Evolutionary conservation across 2,797 vertebrate species (phyloP).

Genomic region (Nasua narica): DNA sequence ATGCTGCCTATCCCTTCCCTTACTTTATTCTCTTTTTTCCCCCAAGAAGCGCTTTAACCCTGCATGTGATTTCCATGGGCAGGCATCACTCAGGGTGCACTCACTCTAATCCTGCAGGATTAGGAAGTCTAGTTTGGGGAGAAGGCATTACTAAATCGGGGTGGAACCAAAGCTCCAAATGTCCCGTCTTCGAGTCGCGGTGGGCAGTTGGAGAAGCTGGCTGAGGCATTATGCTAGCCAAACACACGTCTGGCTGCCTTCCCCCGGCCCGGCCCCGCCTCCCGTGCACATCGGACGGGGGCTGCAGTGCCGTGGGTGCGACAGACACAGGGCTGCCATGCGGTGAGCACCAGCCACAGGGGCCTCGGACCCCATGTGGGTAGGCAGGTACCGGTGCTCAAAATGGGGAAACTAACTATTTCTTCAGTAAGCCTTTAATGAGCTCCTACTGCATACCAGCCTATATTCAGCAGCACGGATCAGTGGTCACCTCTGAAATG

Average conservation of each 20-base stretch:
- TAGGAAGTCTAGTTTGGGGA: neutral
- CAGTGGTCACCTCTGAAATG: neutral
- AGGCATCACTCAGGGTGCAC: neutral
- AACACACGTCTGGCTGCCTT: conserved; percentile 14
- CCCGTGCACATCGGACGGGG: too few species aligned
- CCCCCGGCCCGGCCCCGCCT: neutral
- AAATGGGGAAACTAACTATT: neutral
- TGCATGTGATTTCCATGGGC: neutral
- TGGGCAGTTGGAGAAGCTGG: neutral
- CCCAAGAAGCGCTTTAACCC: neutral
- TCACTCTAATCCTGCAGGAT: neutral
- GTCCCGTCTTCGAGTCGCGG: neutral
- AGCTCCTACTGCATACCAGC: neutral
- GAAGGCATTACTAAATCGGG: neutral
- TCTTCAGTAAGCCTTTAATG: neutral
- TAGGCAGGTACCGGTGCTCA: neutral
- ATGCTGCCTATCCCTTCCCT: neutral
- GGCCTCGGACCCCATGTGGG: accelerated
- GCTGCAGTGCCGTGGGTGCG: accelerated
- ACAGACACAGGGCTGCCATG: neutral
- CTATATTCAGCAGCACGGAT: neutral
- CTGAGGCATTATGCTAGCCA: neutral
- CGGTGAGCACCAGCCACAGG: neutral
- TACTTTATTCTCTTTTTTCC: neutral
- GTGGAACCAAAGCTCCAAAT: neutral